phyloP scores from a whole-genome alignment of 2,797 vertebrate genomes.

The Vespertilio murinus region DNA sequence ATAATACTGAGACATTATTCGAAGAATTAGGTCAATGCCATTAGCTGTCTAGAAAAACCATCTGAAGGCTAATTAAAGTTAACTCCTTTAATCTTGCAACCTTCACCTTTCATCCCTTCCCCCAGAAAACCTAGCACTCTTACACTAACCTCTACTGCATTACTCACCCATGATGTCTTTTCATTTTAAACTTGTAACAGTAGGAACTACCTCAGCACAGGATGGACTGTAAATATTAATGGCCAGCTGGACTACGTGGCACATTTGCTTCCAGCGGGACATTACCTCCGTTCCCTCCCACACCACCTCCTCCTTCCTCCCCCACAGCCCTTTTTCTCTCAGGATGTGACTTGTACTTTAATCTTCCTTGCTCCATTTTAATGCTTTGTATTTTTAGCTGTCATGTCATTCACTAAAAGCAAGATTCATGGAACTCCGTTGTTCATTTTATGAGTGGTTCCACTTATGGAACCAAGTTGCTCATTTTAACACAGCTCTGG shows the following conservation, averaged over 20 bases:
- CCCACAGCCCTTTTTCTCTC: conserved; percentile 38
- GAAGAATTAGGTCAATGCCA: not conserved
- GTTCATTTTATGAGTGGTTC: not conserved
- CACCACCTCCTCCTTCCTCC: not conserved
- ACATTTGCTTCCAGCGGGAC: not conserved
- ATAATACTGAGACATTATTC: not conserved
- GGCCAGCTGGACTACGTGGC: not conserved
- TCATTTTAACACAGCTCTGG: conserved; percentile 24
- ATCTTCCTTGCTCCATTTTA: conserved; percentile 40
- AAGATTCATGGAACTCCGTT: not conserved
- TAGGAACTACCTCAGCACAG: conserved; percentile 33
- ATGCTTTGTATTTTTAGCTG: conserved; percentile 72
- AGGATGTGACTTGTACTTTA: conserved; percentile 63
- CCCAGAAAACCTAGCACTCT: not conserved
- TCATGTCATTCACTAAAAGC: conserved; percentile 44
- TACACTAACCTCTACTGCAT: not conserved
- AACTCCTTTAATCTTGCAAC: not conserved
- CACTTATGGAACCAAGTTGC: not conserved
- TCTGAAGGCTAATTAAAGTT: not conserved
- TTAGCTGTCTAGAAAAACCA: conserved; percentile 34
- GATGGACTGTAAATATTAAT: not conserved
- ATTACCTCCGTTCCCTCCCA: not conserved
- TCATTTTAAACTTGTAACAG: conserved; percentile 50
- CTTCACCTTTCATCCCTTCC: not conserved
- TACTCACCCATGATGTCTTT: conserved; percentile 37